Conservation (phyloP, 1,140 invertebrate species). For the Papilio aristodemus region DNA sequence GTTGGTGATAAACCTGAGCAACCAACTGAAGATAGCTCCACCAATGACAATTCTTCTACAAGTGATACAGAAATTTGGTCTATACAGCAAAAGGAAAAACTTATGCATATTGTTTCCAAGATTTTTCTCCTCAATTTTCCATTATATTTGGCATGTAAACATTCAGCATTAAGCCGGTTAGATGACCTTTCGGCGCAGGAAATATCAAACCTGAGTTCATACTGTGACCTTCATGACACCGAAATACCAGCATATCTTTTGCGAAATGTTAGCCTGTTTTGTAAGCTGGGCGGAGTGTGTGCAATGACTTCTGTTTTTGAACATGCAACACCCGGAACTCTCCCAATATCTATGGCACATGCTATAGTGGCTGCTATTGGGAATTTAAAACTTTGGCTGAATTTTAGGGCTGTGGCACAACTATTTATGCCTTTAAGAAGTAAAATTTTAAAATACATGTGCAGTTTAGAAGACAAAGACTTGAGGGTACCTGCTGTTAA, state of each 20-base stretch:
- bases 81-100: constrained; percentile 88
- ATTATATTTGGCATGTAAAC: constrained; percentile 95
- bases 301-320: constrained; percentile 93
- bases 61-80: constrained; percentile 82
- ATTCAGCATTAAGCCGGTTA: constrained; percentile 86
- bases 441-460: constrained; percentile 95
- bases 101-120: constrained; percentile 89
- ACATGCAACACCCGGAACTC: constrained; percentile 84
- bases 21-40: constrained; percentile 42
- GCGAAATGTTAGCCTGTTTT: constrained; percentile 94
- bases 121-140: constrained; percentile 93
- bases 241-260: constrained; percentile 94
- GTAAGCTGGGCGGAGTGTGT: constrained; percentile 92
- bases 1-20: constrained; percentile 36
- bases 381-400: constrained; percentile 96
- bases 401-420: constrained; percentile 93
- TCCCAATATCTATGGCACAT: constrained; percentile 93
- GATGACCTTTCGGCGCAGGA: constrained; percentile 90
- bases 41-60: constrained; percentile 46
- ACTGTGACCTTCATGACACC: constrained; percentile 95
- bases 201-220: constrained; percentile 88
- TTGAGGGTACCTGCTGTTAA: constrained; percentile 91
- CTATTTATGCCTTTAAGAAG: constrained; percentile 92
- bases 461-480: constrained; percentile 94
- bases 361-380: constrained; percentile 94